Evolutionary conservation across 2,797 vertebrate genomes (phyloP).

Genomic region (Parotocinclus haroldoi): DNA sequence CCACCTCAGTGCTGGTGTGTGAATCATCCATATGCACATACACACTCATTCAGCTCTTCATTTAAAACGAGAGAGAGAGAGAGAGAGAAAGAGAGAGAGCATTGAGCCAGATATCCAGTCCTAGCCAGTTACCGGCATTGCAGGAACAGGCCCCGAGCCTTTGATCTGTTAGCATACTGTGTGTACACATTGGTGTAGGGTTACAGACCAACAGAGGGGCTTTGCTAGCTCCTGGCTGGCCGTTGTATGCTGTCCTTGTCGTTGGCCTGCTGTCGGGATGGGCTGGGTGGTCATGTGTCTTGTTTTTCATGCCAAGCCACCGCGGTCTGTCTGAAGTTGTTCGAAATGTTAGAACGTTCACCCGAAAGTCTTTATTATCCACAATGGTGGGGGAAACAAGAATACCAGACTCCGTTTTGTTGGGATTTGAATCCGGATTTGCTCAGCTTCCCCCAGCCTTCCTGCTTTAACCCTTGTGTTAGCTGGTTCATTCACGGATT

Average conservation of each 20-base stretch:
- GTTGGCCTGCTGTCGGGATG: slow-evolving; percentile 1
- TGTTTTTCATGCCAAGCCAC: no score
- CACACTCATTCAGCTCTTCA: slow-evolving; percentile 28
- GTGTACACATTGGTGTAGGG: slow-evolving; percentile 41
- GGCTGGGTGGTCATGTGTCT: not conserved
- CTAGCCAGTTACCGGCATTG: slow-evolving; percentile 37
- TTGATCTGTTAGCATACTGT: slow-evolving; percentile 36
- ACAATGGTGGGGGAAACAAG: no score
- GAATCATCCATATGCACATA: slow-evolving; percentile 60
- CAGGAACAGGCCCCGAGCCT: slow-evolving; percentile 20
- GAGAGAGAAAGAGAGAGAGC: slow-evolving; percentile 48
- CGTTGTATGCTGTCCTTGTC: not conserved
- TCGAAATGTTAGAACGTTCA: no score
- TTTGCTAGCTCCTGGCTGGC: slow-evolving; percentile 29
- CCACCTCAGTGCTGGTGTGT: slow-evolving; percentile 65
- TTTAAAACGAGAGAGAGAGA: slow-evolving; percentile 45
- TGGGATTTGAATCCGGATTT: no score
- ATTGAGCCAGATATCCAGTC: slow-evolving; percentile 56
- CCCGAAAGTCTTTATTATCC: no score
- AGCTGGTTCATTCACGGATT: no score
- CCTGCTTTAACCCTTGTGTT: no score
- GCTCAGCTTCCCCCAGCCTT: no score
- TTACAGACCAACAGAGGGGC: slow-evolving; percentile 45
- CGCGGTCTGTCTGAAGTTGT: not conserved
- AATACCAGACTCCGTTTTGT: no score